Conservation (phyloP, 2,797 vertebrate species). For the Thamnophis elegans region DNA sequence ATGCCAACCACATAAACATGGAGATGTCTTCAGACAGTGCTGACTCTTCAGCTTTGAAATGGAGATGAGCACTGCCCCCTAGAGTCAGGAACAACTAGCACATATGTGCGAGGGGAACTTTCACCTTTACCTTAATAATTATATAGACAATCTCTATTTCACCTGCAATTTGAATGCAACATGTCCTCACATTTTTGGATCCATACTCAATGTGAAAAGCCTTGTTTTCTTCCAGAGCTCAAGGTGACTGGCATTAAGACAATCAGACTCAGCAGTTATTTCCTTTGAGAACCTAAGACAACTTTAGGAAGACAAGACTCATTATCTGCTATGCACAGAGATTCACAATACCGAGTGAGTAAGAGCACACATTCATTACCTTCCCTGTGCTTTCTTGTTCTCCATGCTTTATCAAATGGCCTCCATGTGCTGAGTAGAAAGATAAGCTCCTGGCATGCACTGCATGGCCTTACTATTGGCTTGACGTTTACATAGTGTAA, state of each 20-base stretch:
- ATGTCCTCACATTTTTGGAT: background rate
- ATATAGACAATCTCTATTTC: background rate
- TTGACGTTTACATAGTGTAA: conserved; percentile 26
- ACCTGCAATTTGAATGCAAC: background rate
- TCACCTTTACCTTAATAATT: background rate
- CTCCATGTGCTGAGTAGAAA: conserved; percentile 23
- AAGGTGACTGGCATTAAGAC: background rate
- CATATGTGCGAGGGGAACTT: too few relatives aligned
- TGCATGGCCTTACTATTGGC: conserved; percentile 6
- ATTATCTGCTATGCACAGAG: background rate
- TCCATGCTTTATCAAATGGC: conserved; percentile 27
- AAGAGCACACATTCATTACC: background rate
- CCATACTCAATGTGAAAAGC: background rate
- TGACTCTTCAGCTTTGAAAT: too few relatives aligned
- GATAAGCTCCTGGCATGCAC: conserved; percentile 33
- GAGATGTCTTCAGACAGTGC: too few relatives aligned
- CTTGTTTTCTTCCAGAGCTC: background rate
- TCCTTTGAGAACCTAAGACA: background rate
- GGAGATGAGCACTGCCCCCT: too few relatives aligned
- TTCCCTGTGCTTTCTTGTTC: conserved; percentile 10
- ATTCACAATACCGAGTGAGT: background rate
- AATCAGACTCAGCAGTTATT: background rate
- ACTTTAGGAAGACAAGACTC: background rate
- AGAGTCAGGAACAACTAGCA: too few relatives aligned
- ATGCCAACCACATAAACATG: too few relatives aligned